Base-by-base conservation (phyloP, 2,888 invertebrate genomes). In the Hirtodrosophila confusa region DNA sequence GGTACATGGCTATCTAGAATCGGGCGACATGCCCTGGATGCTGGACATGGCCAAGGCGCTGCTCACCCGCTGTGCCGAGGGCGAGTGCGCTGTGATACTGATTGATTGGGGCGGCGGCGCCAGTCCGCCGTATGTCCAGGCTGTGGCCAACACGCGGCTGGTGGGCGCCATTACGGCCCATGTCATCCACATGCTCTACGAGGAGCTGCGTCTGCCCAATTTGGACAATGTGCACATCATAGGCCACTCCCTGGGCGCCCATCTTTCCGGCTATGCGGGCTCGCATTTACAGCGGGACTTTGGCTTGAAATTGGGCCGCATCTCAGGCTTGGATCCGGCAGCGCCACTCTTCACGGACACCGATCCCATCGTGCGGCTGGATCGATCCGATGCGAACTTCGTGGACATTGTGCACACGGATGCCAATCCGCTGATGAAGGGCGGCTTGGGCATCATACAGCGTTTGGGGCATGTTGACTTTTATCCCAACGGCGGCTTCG, bases 391-490 rank as follows among this genome's bases (percentile, higher is more conserved):
- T 88, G 98, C 98, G 0, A 93, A 94, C 66, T 98, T 95, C 89
- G 98, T 98, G 0, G 98, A 98, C 86, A 94, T 97, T 12, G 95
- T 98, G 72, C 98, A 98, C 90, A 97, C 97, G 4, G 97, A 98
- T 89, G 95, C 95, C 0, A 94, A 94, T 90, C 95, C 95, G 5
- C 93, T 97, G 77, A 95, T 96, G 78, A 94, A 93, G 76, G 95
- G 95, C 56, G 95, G 95, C 53, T 93, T 97, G 57, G 98, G 98
- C 8, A 95, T 97, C 89, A 93, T 94, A 6, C 96, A 96, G 85
- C 93, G 95, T 0, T 94, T 96, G 44, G 98, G 97, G 0, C 97
- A 98, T 90, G 95, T 97, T 3, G 98, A 98, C 90, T 98, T 97
- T 91, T 98, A 95, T 90, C 97, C 97, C 0, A 98, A 98, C 89